phyloP scores from a whole-genome alignment of 2,113 vertebrate species.

The Entosphenus tridentatus region DNA sequence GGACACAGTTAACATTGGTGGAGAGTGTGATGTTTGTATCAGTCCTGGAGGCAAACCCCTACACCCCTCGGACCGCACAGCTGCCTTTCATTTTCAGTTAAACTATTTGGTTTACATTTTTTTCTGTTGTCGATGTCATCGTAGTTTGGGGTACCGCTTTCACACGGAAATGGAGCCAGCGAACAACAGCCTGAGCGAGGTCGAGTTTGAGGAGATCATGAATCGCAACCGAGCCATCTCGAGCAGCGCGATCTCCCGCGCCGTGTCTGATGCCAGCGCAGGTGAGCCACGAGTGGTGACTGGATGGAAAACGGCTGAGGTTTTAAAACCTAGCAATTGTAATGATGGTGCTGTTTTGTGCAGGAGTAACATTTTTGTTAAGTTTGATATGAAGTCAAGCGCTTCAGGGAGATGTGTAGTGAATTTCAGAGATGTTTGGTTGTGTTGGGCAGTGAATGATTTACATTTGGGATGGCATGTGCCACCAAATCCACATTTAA shows the following conservation, averaged over 20 bases:
- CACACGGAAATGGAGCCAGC: conserved; percentile 20
- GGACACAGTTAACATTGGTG: neutral
- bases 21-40: neutral
- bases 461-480: too few relatives aligned
- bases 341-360: too few relatives aligned
- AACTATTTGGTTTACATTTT: neutral
- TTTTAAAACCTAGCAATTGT: too few relatives aligned
- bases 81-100: neutral
- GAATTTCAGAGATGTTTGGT: too few relatives aligned
- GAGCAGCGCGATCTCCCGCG: conserved; percentile 82
- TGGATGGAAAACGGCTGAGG: too few relatives aligned
- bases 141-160: neutral
- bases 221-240: conserved; percentile 70
- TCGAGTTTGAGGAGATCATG: conserved; percentile 74
- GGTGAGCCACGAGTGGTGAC: conserved; percentile 21
- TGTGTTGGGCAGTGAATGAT: too few relatives aligned
- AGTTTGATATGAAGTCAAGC: too few relatives aligned
- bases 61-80: too few relatives aligned
- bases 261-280: conserved; percentile 59
- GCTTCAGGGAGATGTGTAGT: too few relatives aligned
- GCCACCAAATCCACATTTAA: too few relatives aligned
- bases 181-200: conserved; percentile 22
- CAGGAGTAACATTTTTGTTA: too few relatives aligned
- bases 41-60: neutral
- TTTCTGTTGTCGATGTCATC: neutral